Conservation (phyloP, 2,888 invertebrate species). For the Metellina segmentata region DNA sequence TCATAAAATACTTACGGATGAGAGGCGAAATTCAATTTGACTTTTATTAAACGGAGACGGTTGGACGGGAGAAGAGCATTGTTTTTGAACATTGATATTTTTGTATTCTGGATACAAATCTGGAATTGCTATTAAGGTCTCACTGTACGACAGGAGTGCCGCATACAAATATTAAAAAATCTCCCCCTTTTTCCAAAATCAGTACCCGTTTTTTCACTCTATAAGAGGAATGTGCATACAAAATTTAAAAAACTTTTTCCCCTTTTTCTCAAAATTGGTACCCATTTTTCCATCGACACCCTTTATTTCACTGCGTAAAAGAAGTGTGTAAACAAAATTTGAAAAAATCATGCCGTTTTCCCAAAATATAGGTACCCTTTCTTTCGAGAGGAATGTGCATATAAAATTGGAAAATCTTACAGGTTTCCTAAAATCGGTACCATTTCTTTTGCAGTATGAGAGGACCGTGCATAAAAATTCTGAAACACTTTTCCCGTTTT, state of each 20-base stretch:
- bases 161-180: neutral
- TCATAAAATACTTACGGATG: constrained; percentile 8
- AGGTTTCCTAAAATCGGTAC: neutral
- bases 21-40: neutral
- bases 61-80: neutral
- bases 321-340: neutral
- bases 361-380: no score
- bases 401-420: neutral
- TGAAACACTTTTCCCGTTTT: neutral
- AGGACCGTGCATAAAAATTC: neutral
- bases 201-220: no score
- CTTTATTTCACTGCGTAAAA: neutral
- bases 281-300: neutral
- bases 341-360: neutral
- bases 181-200: neutral
- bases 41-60: neutral
- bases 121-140: neutral
- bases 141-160: neutral
- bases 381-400: neutral
- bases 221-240: neutral
- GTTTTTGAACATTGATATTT: neutral
- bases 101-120: no score
- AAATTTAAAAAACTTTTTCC: neutral
- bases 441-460: no score
- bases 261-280: neutral